These are phyloP conservation scores for Brenthis ino DNA, from an alignment of 2,888 invertebrate species.

Conservation along the genomic window DNA sequence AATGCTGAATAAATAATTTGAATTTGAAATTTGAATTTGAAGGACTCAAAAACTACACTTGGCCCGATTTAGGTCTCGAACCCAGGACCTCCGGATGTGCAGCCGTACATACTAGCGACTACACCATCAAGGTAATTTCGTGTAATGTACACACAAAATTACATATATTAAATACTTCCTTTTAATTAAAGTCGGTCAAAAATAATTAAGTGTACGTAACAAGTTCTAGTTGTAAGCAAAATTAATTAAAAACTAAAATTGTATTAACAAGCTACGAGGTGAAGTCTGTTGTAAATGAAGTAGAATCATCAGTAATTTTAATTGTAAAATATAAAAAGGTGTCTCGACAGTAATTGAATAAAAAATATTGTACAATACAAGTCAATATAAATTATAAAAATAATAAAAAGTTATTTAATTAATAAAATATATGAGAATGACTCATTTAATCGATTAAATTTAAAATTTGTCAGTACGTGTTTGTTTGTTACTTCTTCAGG, in stretches of 20 bases:
- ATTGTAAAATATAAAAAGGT: slow-evolving; percentile 17
- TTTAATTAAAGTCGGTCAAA: background rate
- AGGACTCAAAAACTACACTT: too few relatives aligned
- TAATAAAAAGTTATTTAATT: slow-evolving; percentile 1
- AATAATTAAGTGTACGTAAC: background rate
- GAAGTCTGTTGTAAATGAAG: background rate
- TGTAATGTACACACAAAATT: too few relatives aligned
- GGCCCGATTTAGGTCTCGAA: too few relatives aligned
- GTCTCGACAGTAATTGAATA: slow-evolving; percentile 13
- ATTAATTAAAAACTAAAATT: background rate
- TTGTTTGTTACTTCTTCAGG: too few relatives aligned
- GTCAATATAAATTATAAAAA: slow-evolving; percentile 1
- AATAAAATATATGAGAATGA: background rate
- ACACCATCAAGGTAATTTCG: too few relatives aligned
- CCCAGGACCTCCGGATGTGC: too few relatives aligned
- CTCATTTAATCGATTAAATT: background rate
- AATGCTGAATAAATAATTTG: too few relatives aligned
- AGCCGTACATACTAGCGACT: too few relatives aligned
- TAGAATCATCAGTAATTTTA: slow-evolving; percentile 7
- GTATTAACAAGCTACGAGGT: background rate
- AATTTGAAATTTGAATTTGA: too few relatives aligned
- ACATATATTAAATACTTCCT: background rate
- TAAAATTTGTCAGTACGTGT: too few relatives aligned
- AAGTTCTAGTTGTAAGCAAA: background rate
- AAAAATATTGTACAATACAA: background rate